Conservation (phyloP, 2,113 vertebrate genomes). For the Melierax canorus region DNA sequence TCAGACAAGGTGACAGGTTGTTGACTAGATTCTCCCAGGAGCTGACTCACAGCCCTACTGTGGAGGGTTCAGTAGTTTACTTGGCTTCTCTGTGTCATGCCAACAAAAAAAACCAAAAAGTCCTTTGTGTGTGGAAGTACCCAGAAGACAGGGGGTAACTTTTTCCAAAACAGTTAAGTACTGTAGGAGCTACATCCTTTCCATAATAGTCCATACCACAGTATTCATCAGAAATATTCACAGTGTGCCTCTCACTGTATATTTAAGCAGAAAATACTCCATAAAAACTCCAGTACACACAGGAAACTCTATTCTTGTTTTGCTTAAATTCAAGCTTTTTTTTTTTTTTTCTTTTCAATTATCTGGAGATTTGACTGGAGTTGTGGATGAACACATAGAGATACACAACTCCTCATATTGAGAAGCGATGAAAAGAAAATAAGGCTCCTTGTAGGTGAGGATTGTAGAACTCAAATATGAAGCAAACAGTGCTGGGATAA, state of each 20-base stretch:
- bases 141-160: background rate
- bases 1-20: background rate
- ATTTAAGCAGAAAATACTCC: background rate
- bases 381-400: background rate
- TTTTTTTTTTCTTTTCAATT: background rate
- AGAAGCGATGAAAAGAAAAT: background rate
- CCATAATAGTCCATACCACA: background rate
- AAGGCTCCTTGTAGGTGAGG: background rate
- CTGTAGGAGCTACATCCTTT: background rate
- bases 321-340: background rate
- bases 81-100: background rate
- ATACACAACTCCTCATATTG: rapidly evolving
- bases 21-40: background rate
- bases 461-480: background rate
- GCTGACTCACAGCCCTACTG: background rate
- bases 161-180: background rate
- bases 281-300: background rate
- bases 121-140: background rate
- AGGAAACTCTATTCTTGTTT: background rate
- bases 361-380: background rate
- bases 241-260: background rate
- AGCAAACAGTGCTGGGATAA: background rate
- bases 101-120: background rate
- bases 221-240: background rate
- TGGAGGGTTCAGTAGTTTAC: background rate